Evolutionary conservation across 23 tunicate genomes (phyloP).

Genomic region (Ascidia mentula): DNA sequence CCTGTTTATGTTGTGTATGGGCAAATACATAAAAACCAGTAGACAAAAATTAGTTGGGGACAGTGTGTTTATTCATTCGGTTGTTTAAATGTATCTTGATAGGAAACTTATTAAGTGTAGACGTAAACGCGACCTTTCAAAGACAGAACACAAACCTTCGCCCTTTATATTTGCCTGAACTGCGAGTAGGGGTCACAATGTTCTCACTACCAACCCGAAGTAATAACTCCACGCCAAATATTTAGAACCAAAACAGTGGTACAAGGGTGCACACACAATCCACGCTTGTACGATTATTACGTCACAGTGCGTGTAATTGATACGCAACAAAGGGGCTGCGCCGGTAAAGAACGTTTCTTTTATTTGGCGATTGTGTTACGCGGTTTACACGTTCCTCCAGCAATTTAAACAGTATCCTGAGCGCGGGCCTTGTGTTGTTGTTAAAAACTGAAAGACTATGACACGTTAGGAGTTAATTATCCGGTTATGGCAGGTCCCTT

Average conservation of each 20-base stretch:
- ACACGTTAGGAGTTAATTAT: not conserved
- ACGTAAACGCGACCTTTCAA: too few species aligned
- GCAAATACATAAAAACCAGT: too few species aligned
- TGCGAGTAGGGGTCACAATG: not conserved
- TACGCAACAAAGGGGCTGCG: not conserved
- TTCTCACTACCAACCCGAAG: not conserved
- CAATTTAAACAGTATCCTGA: not conserved
- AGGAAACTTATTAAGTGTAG: too few species aligned
- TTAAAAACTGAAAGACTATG: not conserved
- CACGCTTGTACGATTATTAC: slow-evolving; percentile 6
- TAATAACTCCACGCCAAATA: not conserved
- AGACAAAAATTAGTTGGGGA: too few species aligned
- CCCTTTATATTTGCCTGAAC: too few species aligned
- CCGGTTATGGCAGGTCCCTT: too few species aligned
- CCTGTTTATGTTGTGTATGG: too few species aligned
- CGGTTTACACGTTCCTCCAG: not conserved
- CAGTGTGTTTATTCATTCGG: too few species aligned
- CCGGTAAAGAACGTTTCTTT: not conserved
- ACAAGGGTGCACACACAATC: not conserved
- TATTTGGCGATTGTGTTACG: not conserved
- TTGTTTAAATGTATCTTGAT: too few species aligned
- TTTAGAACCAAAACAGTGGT: not conserved
- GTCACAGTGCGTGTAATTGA: not conserved
- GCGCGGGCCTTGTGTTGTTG: not conserved
- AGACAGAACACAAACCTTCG: too few species aligned